Conservation (phyloP, 2,113 vertebrate species). For the Serinus canaria region DNA sequence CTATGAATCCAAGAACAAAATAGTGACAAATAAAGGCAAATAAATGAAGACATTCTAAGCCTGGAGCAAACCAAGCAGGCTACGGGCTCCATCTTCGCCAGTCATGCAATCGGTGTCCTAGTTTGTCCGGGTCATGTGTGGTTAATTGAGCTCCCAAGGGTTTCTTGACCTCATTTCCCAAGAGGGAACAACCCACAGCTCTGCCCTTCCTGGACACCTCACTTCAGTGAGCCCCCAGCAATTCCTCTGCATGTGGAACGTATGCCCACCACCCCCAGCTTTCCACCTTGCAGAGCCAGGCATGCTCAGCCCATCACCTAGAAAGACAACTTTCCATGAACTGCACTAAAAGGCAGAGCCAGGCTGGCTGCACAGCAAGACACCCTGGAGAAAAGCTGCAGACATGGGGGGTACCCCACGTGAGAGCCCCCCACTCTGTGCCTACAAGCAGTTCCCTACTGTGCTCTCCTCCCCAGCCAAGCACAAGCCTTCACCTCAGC, state of each 20-base stretch:
- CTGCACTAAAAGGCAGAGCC: background rate
- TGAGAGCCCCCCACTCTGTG: background rate
- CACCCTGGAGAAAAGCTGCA: background rate
- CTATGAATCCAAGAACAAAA: background rate
- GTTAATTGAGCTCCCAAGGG: conserved; percentile 20
- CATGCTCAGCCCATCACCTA: background rate
- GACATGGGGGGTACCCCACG: rapidly evolving
- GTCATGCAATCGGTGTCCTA: background rate
- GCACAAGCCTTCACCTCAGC: background rate
- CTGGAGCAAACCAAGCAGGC: background rate
- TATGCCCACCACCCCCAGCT: background rate
- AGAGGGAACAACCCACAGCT: background rate
- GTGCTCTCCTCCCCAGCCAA: background rate
- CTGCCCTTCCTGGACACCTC: background rate
- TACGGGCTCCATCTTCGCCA: rapidly evolving
- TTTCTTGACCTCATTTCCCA: conserved; percentile 10
- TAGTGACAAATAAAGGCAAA: background rate
- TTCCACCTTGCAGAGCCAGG: background rate
- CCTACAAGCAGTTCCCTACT: background rate
- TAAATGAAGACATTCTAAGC: background rate
- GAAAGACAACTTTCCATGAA: background rate
- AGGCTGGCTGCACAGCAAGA: background rate
- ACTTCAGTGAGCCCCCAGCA: rapidly evolving
- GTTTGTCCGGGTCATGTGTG: background rate
- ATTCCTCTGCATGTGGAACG: background rate